phyloP scores from a whole-genome alignment of 2,797 vertebrate genomes.

The Hydrolagus colliei region DNA sequence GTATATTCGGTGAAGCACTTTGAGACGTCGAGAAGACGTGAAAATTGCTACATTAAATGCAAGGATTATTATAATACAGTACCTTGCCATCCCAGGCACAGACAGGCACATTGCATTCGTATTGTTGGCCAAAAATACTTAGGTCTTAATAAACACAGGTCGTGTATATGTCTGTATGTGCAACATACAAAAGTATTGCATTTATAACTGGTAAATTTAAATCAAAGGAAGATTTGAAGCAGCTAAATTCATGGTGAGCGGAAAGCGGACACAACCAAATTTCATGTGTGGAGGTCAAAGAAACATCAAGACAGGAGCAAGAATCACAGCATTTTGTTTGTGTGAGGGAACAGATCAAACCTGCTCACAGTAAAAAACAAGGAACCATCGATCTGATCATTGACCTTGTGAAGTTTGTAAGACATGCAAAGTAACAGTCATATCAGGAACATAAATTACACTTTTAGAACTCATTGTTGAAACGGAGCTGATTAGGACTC shows the following conservation, averaged over 20 bases:
- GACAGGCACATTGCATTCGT: not conserved
- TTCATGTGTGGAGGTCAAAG: not conserved
- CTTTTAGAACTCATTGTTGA: conserved; percentile 21
- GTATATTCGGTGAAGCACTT: too few species aligned
- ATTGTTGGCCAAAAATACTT: not conserved
- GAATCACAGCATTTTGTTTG: not conserved
- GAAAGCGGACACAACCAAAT: not conserved
- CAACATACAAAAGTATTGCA: not conserved
- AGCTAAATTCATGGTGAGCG: not conserved
- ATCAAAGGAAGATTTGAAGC: not conserved
- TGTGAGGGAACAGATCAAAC: conserved; percentile 1
- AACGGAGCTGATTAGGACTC: conserved; percentile 31
- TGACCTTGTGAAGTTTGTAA: conserved; percentile 21
- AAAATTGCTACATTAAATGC: too few species aligned
- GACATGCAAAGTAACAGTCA: not conserved
- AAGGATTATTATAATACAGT: too few species aligned
- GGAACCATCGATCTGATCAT: conserved; percentile 12
- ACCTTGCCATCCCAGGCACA: not conserved
- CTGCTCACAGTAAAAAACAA: not conserved
- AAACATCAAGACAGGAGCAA: not conserved
- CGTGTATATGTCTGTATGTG: not conserved
- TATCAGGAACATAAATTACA: not conserved
- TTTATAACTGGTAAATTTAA: not conserved
- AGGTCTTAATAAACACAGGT: not conserved
- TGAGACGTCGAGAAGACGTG: too few species aligned